These are phyloP conservation scores for Heliopora coerulea DNA, from an alignment of 92 coral and sea anemone species.

Conservation along the genomic window DNA sequence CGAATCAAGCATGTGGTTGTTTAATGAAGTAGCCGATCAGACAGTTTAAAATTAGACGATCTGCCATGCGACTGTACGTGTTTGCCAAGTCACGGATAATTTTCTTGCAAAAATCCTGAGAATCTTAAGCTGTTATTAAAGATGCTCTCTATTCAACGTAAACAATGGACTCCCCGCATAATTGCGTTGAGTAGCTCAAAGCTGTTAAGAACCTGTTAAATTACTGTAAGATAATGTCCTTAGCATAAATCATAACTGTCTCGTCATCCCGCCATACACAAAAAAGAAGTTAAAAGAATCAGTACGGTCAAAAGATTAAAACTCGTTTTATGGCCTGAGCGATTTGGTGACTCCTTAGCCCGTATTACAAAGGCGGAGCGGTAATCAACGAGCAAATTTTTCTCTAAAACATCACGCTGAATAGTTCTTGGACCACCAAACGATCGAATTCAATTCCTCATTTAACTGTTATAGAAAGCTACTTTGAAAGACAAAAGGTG, in stretches of 20 bases:
- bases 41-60: too few relatives aligned
- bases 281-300: neutral
- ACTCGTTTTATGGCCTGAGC: neutral
- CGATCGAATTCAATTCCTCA: conserved; percentile 38
- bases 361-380: conserved; percentile 33
- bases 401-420: conserved; percentile 21
- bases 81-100: too few relatives aligned
- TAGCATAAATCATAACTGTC: conserved; percentile 3
- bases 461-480: conserved; percentile 32
- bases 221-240: conserved; percentile 1
- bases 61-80: too few relatives aligned
- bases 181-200: neutral
- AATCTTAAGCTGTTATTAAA: neutral
- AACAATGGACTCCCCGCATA: neutral
- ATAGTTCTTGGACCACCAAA: conserved; percentile 20
- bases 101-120: neutral
- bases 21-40: too few relatives aligned
- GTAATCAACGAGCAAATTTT: conserved; percentile 6
- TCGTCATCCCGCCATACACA: neutral
- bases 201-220: conserved; percentile 2
- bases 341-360: neutral
- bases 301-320: too few relatives aligned
- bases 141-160: neutral
- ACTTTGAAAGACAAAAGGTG: conserved; percentile 43
- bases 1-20: too few relatives aligned